phyloP scores from a whole-genome alignment of 2,888 invertebrate species.

The Cyclophora albipunctata region DNA sequence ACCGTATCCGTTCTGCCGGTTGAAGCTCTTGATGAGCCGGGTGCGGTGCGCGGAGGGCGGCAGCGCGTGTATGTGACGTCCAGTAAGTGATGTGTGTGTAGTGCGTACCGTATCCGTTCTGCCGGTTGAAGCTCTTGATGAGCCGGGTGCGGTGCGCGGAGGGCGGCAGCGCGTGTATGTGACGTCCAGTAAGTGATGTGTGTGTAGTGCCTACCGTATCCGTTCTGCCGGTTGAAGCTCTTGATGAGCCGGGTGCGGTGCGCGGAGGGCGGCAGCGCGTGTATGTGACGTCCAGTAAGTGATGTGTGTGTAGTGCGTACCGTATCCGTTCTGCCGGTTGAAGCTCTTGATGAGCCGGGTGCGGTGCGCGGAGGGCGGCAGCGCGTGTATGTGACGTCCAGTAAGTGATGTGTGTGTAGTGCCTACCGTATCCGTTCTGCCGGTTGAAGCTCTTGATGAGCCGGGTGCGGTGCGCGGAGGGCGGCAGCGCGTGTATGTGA shows the following conservation, averaged over 20 bases:
- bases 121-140: slow-evolving; percentile 91
- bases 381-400: slow-evolving; percentile 81
- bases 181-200: slow-evolving; percentile 26
- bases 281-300: slow-evolving; percentile 76
- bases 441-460: slow-evolving; percentile 92
- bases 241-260: slow-evolving; percentile 89
- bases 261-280: slow-evolving; percentile 90
- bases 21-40: slow-evolving; percentile 89
- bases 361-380: slow-evolving; percentile 93
- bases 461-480: slow-evolving; percentile 87
- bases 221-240: slow-evolving; percentile 92
- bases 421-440: slow-evolving; percentile 85
- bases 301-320: slow-evolving; percentile 30
- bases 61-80: slow-evolving; percentile 84
- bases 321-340: slow-evolving; percentile 91
- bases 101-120: slow-evolving; percentile 83
- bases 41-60: slow-evolving; percentile 93
- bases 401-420: too few species aligned
- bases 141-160: slow-evolving; percentile 89
- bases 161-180: slow-evolving; percentile 92
- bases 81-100: too few species aligned
- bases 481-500: slow-evolving; percentile 91
- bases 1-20: slow-evolving; percentile 90
- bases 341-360: slow-evolving; percentile 89
- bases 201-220: slow-evolving; percentile 73